Evolutionary conservation across 2,113 vertebrate species (phyloP).

Genomic region (Hymenochirus boettgeri): DNA sequence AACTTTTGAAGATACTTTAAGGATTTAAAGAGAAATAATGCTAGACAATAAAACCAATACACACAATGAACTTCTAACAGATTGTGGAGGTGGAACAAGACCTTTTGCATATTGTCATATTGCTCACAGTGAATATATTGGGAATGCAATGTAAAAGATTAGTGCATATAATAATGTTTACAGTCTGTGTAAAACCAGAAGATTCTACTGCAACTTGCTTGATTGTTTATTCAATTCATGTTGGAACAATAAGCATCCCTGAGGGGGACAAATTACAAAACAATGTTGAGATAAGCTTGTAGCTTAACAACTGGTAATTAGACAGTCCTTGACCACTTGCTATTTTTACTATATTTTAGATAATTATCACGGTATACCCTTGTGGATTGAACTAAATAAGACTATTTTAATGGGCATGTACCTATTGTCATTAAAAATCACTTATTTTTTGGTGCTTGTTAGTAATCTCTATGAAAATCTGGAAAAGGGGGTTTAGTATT

Average conservation of each 20-base stretch:
- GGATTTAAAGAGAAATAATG: no score
- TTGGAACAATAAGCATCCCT: slow-evolving; percentile 66
- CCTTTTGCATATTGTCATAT: no score
- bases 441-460: background rate
- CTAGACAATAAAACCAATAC: no score
- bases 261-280: slow-evolving; percentile 62
- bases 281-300: slow-evolving; percentile 66
- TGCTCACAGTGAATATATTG: no score
- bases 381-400: slow-evolving; percentile 46
- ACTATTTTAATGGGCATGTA: background rate
- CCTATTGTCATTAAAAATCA: background rate
- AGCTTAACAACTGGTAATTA: slow-evolving; percentile 74
- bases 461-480: background rate
- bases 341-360: slow-evolving; percentile 65
- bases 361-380: slow-evolving; percentile 66
- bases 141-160: no score
- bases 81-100: no score
- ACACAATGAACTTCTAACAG: no score
- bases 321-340: slow-evolving; percentile 67
- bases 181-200: no score
- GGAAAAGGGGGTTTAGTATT: background rate
- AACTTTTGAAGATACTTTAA: no score
- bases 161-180: no score
- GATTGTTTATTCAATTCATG: slow-evolving; percentile 69
- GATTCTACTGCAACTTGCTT: slow-evolving; percentile 27